A percentile compares a stretch with the other conserved stretches of the same genome.
These are phyloP conservation scores for mouse (Mus musculus) DNA, from an alignment of 2,113 vertebrate species.

Conservation along the genomic window GRCm39 chr11:72199501-72200000, in stretches of 20 bases:
- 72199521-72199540: not conserved
- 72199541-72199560: slow-evolving; percentile 78
- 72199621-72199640: not conserved
- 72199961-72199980: not conserved
- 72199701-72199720: slow-evolving; percentile 77
- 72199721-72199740: slow-evolving; percentile 75
- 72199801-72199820: not conserved
- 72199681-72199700: slow-evolving; percentile 68
- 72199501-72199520: not conserved
- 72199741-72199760: slow-evolving; percentile 77
- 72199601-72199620: not conserved
- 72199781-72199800: not conserved
- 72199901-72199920: not conserved
- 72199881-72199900: not conserved
- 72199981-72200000: not conserved
- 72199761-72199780: not conserved
- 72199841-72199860: not conserved
- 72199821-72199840: too few relatives aligned
- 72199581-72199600: not conserved
- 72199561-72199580: slow-evolving; percentile 30
- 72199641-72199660: not conserved
- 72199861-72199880: not conserved
- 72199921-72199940: not conserved
- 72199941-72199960: not conserved
- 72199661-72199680: not conserved